Evolutionary conservation across 2,113 vertebrate genomes (phyloP), one percentile per base, ranked within the genome.

Genomic region (Bostrychus sinensis): DNA sequence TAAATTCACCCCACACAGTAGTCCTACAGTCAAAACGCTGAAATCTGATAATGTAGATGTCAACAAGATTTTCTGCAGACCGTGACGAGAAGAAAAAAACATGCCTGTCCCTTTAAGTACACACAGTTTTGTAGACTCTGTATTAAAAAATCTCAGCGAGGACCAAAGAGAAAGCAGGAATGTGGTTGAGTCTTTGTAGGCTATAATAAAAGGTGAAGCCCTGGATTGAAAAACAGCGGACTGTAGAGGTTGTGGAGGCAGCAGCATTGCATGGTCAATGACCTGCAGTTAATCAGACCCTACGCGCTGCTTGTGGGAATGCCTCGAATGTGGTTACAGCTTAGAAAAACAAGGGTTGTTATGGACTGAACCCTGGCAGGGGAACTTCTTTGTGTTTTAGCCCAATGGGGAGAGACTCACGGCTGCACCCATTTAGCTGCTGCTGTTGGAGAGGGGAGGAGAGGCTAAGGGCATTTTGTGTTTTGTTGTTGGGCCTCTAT

Each of bases 281-380:
- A 88, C 81, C 81, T 85, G 84, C 82, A 74, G 64, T 81, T 88
- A 87, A 87, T 88, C 64, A 45, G 77, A 34, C 43, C 74, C 76
- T 72, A 67, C 75, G 70, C 75, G 68, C 56, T 17, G 74, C 75
- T 61, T 75, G 73, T 83, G 80, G 64, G 85, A 86, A 84, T 69
- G 67, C 58, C 55, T 73, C 41, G 36, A 50, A 81, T 85, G 81
- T 62, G 67, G 72, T 48, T 80, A 83, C 82, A 67, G 82, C 78
- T 80, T 82, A 78, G 66, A 62, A 83, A 81, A 86, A 80, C 78
- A 70, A 19, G 42, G 48, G 63, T 80, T 82, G 84, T 82, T 84
- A 66, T 79, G 66, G 71, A 73, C 46, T 1, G 43, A 66, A 51
- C 55, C 43, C 51, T 62, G 56, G 32, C 25, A 14, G 62, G 64